phyloP scores from a whole-genome alignment of 2,113 vertebrate genomes.

The Ceyx melanurus region DNA sequence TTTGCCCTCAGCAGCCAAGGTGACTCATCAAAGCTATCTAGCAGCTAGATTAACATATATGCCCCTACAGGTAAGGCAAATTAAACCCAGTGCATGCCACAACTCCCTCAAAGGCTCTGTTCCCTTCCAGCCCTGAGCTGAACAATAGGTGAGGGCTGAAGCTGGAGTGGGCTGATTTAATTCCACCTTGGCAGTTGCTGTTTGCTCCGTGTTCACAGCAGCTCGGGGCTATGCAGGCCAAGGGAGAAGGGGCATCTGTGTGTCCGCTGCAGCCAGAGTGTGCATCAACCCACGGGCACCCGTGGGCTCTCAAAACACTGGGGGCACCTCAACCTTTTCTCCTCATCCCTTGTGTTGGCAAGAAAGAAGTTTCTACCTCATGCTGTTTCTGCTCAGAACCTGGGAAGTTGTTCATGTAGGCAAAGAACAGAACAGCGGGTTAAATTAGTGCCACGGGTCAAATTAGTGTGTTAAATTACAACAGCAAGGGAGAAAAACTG shows the following conservation, averaged over 20 bases:
- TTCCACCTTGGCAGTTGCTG: neutral
- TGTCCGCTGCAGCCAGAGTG: no score
- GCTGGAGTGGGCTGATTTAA: neutral
- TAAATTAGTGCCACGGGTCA: neutral
- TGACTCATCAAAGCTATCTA: conserved; percentile 13
- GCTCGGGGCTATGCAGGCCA: no score
- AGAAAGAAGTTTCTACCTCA: no score
- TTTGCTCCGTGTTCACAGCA: neutral
- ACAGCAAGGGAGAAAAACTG: neutral
- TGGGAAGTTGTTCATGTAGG: neutral
- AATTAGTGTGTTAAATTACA: neutral
- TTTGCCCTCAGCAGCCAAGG: conserved; percentile 10
- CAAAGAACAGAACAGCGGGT: neutral
- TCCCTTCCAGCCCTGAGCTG: neutral
- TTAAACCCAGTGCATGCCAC: neutral
- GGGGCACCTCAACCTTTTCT: no score
- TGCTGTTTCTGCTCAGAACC: neutral
- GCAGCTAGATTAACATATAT: neutral
- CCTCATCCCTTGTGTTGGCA: no score
- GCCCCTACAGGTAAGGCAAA: conserved; percentile 4
- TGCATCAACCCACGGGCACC: no score
- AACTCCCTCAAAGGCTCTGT: neutral
- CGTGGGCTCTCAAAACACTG: no score
- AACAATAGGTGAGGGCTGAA: neutral
- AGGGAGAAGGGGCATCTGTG: no score